phyloP scores from a whole-genome alignment of 2,113 vertebrate species.

The Pogonocichla stellata region DNA sequence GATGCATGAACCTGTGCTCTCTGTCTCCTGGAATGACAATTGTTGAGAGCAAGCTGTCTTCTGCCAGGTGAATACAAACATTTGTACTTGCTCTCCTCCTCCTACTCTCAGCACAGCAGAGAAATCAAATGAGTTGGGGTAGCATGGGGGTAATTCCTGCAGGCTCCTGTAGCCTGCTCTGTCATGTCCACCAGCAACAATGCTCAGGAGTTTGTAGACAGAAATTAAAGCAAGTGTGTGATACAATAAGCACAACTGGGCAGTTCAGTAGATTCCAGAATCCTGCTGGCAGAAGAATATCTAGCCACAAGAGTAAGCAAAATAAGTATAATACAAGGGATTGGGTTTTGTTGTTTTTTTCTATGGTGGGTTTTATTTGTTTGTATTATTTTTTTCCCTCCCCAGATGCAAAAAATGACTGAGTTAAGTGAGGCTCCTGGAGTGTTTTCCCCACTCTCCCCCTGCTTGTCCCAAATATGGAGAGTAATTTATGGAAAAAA shows the following conservation, averaged over 20 bases:
- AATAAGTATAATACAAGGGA: background rate
- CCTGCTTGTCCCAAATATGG: background rate
- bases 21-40: background rate
- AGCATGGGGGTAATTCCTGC: background rate
- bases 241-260: background rate
- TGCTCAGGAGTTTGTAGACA: background rate
- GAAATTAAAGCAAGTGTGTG: background rate
- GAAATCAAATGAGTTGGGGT: background rate
- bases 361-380: fast-evolving
- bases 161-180: background rate
- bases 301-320: background rate
- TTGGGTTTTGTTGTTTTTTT: background rate
- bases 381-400: background rate
- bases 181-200: background rate
- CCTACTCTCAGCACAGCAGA: background rate
- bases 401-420: background rate
- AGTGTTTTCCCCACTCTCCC: background rate
- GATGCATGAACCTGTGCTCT: background rate
- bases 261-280: background rate
- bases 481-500: background rate
- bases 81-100: background rate
- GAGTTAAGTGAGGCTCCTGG: background rate
- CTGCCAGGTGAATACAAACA: background rate
- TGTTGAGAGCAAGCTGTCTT: background rate
- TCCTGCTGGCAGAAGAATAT: background rate